Evolutionary conservation across 2,113 vertebrate genomes (phyloP).

Genomic region (Trachemys scripta): DNA sequence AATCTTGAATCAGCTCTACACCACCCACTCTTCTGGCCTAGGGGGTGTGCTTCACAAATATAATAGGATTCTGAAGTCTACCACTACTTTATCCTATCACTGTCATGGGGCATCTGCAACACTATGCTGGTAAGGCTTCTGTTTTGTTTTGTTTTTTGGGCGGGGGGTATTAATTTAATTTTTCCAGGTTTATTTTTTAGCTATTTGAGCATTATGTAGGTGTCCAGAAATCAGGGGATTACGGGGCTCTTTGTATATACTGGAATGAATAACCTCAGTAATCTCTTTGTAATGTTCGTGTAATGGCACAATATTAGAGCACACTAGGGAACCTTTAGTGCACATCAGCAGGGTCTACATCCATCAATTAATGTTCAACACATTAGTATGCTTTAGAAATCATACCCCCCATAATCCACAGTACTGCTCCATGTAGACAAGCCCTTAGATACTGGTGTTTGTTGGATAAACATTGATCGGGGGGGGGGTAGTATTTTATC

Average conservation of each 20-base stretch:
- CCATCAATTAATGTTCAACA: neutral
- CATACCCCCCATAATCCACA: neutral
- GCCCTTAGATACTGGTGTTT: neutral
- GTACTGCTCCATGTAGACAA: neutral
- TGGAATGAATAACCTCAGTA: neutral
- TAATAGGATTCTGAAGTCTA: accelerated
- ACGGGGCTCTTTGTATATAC: neutral
- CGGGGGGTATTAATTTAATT: neutral
- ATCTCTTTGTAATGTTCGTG: neutral
- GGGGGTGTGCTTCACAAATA: accelerated
- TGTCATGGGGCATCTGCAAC: accelerated
- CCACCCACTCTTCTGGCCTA: neutral
- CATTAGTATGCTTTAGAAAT: neutral
- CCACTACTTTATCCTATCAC: neutral
- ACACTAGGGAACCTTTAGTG: neutral
- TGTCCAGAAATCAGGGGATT: neutral
- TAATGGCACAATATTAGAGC: neutral
- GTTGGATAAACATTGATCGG: neutral
- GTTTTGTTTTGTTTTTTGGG: no score
- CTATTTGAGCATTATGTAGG: neutral
- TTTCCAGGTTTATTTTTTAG: neutral
- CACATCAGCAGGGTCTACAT: neutral
- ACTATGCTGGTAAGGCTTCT: accelerated
- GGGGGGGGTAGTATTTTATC: no score
- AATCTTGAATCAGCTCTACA: neutral